A percentile compares a stretch with the other conserved stretches of the same genome.
phyloP scores from a whole-genome alignment of 2,113 vertebrate genomes.

The Odocoileus hemionus region DNA sequence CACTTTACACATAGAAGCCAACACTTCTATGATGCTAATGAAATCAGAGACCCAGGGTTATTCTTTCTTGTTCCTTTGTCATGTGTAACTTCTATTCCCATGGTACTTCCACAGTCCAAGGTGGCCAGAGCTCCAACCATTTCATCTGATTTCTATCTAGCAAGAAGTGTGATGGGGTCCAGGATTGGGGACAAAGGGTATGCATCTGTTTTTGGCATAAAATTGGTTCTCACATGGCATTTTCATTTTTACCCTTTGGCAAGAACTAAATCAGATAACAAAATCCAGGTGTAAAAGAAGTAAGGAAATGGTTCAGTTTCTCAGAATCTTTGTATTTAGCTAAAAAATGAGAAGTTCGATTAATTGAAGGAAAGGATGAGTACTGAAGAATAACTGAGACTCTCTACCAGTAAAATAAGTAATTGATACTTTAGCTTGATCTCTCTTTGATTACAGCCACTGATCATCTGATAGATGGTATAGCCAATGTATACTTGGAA shows the following conservation, averaged over 20 bases:
- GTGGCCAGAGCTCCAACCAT: no score
- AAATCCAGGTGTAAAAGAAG: neutral
- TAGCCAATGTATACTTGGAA: neutral
- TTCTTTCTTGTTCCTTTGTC: neutral
- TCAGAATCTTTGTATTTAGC: neutral
- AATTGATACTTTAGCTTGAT: conserved; percentile 28
- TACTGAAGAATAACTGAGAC: neutral
- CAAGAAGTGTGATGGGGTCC: neutral
- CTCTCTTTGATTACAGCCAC: neutral
- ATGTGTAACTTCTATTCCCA: neutral
- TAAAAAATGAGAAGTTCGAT: neutral
- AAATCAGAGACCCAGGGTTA: neutral
- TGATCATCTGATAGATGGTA: neutral
- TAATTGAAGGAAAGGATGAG: neutral
- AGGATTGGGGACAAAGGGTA: neutral
- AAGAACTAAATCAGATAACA: neutral
- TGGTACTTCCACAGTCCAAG: neutral
- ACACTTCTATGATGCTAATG: neutral
- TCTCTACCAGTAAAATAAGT: neutral
- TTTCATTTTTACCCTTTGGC: neutral
- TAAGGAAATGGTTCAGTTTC: neutral
- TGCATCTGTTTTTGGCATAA: neutral
- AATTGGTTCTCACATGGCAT: neutral
- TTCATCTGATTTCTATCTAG: neutral
- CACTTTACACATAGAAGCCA: neutral